Evolutionary conservation across 92 coral and sea anemone genomes (phyloP).

Genomic region (Zoanthus sansibaricus): DNA sequence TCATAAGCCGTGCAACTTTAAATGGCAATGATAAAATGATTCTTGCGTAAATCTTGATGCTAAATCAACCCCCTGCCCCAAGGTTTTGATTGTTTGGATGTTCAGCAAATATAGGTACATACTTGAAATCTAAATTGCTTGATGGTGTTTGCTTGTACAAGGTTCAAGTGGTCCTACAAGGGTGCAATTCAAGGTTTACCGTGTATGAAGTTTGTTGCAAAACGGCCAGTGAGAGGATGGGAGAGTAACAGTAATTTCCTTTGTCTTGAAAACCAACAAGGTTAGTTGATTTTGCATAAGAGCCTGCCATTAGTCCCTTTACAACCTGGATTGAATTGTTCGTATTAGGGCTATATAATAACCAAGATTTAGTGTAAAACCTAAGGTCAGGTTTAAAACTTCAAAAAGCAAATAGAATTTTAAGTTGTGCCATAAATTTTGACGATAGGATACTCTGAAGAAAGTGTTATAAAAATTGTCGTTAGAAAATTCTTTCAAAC

Average conservation of each 20-base stretch:
- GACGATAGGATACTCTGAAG: too few relatives aligned
- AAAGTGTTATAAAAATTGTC: too few relatives aligned
- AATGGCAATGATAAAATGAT: too few relatives aligned
- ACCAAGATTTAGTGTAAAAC: too few relatives aligned
- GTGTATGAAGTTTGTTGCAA: constrained; percentile 18
- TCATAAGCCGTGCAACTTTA: too few relatives aligned
- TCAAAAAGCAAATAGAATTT: too few relatives aligned
- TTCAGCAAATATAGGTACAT: not conserved
- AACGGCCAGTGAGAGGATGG: constrained; percentile 10
- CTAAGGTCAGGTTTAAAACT: too few relatives aligned
- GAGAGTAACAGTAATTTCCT: constrained; percentile 22
- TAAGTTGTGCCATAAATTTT: too few relatives aligned
- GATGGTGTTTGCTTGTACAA: not conserved
- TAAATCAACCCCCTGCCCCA: not conserved
- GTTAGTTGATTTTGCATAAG: not conserved
- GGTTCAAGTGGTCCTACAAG: constrained; percentile 38
- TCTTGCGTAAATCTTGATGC: not conserved
- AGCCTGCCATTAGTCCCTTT: too few relatives aligned
- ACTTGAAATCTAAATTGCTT: not conserved
- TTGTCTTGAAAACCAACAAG: constrained; percentile 9
- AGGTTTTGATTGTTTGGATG: not conserved
- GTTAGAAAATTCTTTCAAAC: too few relatives aligned
- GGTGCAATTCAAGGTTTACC: constrained; percentile 13
- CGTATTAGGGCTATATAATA: too few relatives aligned
- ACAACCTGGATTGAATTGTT: too few relatives aligned